Evolutionary conservation across 1,140 invertebrate genomes (phyloP).

Genomic region (Cyrtorhinus lividipennis): DNA sequence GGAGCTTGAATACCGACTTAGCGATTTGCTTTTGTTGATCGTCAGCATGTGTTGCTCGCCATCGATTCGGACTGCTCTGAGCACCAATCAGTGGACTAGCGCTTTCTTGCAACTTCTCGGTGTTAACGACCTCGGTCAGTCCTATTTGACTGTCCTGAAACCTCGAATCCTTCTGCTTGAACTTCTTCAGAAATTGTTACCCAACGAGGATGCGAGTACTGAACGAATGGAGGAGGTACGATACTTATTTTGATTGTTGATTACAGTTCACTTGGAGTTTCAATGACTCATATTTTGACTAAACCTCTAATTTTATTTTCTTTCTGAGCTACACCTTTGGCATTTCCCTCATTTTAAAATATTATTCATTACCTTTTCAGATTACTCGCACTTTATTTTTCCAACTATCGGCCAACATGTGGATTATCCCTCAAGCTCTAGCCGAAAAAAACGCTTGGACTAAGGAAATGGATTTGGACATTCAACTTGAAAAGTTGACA

Average conservation of each 20-base stretch:
- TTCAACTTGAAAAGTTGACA: slow-evolving; percentile 26
- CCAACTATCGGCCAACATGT: slow-evolving; percentile 40
- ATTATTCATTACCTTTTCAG: slow-evolving; percentile 23
- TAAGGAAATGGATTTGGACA: slow-evolving; percentile 31
- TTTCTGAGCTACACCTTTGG: too few relatives aligned
- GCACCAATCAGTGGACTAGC: slow-evolving; percentile 14
- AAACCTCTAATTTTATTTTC: too few relatives aligned
- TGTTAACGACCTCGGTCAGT: slow-evolving; percentile 1
- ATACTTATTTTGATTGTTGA: neutral
- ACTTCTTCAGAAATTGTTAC: slow-evolving; percentile 14
- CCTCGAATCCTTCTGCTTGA: slow-evolving; percentile 16
- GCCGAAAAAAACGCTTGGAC: slow-evolving; percentile 30
- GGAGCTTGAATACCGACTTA: slow-evolving; percentile 13
- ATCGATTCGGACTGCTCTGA: slow-evolving; percentile 10
- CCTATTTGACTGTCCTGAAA: slow-evolving; percentile 13
- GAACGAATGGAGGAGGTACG: slow-evolving; percentile 19
- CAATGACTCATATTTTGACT: too few relatives aligned
- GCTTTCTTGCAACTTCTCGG: slow-evolving; percentile 11
- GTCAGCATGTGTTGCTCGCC: slow-evolving; percentile 15
- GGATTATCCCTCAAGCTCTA: slow-evolving; percentile 35
- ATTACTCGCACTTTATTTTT: slow-evolving; percentile 39
- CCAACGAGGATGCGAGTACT: slow-evolving; percentile 5
- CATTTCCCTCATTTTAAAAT: neutral
- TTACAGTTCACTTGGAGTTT: too few relatives aligned
- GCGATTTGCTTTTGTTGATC: slow-evolving; percentile 16